Conservation (phyloP, 2,888 invertebrate genomes). For the Julus scandinavius region DNA sequence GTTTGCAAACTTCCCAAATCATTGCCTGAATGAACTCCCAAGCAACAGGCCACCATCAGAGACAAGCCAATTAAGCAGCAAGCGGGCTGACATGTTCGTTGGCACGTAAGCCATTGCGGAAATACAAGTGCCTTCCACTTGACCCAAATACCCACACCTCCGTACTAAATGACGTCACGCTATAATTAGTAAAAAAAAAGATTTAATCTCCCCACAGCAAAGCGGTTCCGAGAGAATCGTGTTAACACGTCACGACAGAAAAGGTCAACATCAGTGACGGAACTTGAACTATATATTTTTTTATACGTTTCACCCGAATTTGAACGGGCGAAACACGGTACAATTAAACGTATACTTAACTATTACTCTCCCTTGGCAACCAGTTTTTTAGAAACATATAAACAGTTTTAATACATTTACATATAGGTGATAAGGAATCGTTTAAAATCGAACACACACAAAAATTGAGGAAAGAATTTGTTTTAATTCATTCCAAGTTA, state of each 20-base stretch:
- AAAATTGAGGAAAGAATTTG: too few relatives aligned
- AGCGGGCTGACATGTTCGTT: background rate
- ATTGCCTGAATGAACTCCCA: background rate
- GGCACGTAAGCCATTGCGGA: constrained; percentile 35
- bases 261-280: constrained; percentile 39
- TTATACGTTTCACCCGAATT: constrained; percentile 16
- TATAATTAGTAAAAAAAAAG: background rate
- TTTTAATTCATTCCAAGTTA: background rate
- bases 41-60: background rate
- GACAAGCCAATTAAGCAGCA: constrained; percentile 8
- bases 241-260: background rate
- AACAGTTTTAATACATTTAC: too few relatives aligned
- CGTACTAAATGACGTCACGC: constrained; percentile 6
- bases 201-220: background rate
- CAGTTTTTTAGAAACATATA: background rate
- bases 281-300: constrained; percentile 33
- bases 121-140: constrained; percentile 23
- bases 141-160: constrained; percentile 30
- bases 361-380: background rate
- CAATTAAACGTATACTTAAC: background rate
- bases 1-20: background rate
- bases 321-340: background rate
- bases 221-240: background rate
- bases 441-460: too few relatives aligned
- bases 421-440: too few relatives aligned